phyloP scores from a whole-genome alignment of 2,113 vertebrate species.

The Chloropsis cyanopogon region DNA sequence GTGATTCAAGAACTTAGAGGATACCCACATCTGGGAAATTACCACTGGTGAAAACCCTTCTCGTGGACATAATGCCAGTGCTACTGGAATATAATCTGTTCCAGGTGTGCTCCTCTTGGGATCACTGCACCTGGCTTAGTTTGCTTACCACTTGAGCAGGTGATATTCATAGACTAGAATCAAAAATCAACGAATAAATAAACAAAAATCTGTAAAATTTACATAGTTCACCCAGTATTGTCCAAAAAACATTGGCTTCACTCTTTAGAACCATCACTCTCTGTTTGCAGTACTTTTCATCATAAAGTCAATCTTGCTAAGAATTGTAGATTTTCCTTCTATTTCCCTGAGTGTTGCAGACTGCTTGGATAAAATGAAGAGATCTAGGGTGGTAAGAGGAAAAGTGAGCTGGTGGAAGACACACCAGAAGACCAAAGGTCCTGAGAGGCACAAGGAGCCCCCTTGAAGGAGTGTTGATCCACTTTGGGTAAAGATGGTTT shows the following conservation, averaged over 20 bases:
- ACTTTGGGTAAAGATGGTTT: background rate
- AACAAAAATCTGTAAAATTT: background rate
- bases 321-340: background rate
- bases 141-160: background rate
- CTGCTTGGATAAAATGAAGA: background rate
- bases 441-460: background rate
- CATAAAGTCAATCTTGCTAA: background rate
- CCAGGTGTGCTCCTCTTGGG: background rate
- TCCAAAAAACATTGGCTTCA: background rate
- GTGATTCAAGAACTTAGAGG: background rate
- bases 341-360: background rate
- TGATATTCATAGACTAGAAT: background rate
- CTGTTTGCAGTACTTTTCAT: background rate
- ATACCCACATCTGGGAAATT: background rate
- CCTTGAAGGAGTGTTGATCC: background rate
- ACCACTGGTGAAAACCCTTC: background rate
- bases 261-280: background rate
- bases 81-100: background rate
- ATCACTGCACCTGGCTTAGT: background rate
- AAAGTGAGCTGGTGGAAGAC: background rate
- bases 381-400: background rate
- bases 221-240: background rate
- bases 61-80: background rate
- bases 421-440: background rate
- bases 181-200: background rate